Percentiles rank a stretch among this genome's conserved stretches.
phyloP scores from a whole-genome alignment of 2,888 invertebrate genomes.

The Unio delphinus region DNA sequence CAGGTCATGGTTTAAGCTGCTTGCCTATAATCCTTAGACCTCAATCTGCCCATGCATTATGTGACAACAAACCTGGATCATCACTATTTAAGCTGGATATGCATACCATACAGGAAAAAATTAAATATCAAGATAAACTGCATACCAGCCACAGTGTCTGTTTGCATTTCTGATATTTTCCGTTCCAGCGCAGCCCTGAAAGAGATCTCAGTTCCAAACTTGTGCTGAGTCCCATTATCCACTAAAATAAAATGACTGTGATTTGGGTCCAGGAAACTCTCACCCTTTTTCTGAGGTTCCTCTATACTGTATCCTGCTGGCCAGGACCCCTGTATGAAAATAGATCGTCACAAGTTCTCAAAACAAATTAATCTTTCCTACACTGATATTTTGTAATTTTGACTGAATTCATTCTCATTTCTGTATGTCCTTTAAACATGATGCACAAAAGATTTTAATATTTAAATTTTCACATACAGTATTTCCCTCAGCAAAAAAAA shows the following conservation, averaged over 20 bases:
- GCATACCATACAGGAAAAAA: neutral
- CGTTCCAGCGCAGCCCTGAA: slow-evolving; percentile 63
- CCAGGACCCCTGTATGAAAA: slow-evolving; percentile 46
- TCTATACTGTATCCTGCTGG: slow-evolving; percentile 58
- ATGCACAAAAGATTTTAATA: too few species aligned
- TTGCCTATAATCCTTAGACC: too few species aligned
- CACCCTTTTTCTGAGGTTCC: slow-evolving; percentile 16
- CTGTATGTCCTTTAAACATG: too few species aligned
- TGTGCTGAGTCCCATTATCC: slow-evolving; percentile 65
- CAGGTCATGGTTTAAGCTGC: too few species aligned
- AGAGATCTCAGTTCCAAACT: slow-evolving; percentile 63
- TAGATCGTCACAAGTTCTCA: neutral
- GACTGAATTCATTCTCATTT: too few species aligned
- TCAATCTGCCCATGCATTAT: too few species aligned
- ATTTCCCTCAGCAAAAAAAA: too few species aligned
- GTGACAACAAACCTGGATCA: too few species aligned
- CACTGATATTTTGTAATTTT: too few species aligned
- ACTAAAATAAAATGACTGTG: slow-evolving; percentile 71
- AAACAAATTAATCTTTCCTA: neutral
- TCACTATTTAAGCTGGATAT: too few species aligned
- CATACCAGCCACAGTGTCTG: slow-evolving; percentile 42
- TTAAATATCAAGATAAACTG: neutral
- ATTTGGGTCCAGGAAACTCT: slow-evolving; percentile 65
- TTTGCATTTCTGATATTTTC: slow-evolving; percentile 52
- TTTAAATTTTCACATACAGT: too few species aligned